phyloP scores from a whole-genome alignment of 1,140 invertebrate species.

The Drosophila chauvacae region DNA sequence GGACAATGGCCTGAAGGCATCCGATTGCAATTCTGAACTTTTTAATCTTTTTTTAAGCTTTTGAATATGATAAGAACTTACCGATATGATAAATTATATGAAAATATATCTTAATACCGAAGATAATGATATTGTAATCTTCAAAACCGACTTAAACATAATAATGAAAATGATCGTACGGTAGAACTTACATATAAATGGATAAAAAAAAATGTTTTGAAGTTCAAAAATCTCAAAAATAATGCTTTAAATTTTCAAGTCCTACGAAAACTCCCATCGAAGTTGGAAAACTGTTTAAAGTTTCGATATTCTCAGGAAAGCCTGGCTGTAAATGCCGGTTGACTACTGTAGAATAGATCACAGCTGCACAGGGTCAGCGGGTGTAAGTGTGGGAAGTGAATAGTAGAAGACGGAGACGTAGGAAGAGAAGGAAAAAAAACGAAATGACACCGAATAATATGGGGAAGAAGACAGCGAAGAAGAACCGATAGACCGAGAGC shows the following conservation, averaged over 20 bases:
- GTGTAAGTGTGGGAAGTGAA: conserved; percentile 3
- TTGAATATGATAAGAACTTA: background rate
- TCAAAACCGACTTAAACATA: too few species aligned
- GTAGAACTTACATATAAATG: too few species aligned
- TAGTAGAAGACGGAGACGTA: conserved; percentile 6
- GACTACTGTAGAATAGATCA: background rate
- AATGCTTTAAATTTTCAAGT: too few species aligned
- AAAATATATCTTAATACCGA: background rate
- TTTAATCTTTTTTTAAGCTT: background rate
- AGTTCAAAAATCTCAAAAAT: too few species aligned
- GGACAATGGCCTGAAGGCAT: conserved; percentile 4
- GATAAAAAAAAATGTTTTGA: too few species aligned
- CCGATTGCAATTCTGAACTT: background rate
- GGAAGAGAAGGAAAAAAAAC: background rate
- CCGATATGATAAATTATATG: background rate
- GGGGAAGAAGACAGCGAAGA: conserved; percentile 5
- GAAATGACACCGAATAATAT: conserved; percentile 25
- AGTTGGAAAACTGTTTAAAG: background rate
- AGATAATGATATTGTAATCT: background rate
- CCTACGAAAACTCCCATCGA: background rate
- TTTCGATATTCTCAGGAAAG: background rate
- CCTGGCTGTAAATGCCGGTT: background rate
- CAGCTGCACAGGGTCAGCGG: conserved; percentile 63
- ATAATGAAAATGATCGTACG: too few species aligned
- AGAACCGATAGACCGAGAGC: conserved; percentile 16